A percentile compares a stretch with the other conserved stretches of the same genome.
Evolutionary conservation across 2,113 vertebrate species (phyloP).

Genomic region (Tetrao urogallus): DNA sequence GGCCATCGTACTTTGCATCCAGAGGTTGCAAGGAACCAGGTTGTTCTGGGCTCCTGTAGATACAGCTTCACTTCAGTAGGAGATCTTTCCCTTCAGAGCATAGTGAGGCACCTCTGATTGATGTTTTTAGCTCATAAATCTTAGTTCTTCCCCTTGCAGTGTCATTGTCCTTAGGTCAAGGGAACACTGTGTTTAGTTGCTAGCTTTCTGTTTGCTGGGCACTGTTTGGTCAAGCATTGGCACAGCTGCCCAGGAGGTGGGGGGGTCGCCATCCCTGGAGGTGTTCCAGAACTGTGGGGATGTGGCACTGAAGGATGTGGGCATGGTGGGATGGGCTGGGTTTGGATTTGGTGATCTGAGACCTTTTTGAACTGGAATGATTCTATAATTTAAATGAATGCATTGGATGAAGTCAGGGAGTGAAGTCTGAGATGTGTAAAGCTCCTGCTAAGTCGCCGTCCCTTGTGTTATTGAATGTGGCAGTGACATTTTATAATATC

Average conservation of each 20-base stretch:
- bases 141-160: not conserved
- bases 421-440: fast-evolving
- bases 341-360: no score
- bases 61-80: not conserved
- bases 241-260: not conserved
- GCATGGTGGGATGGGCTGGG: no score
- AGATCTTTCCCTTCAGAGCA: not conserved
- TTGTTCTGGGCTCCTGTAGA: not conserved
- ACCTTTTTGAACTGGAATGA: no score
- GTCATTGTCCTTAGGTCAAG: not conserved
- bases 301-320: no score
- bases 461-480: fast-evolving
- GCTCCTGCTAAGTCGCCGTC: not conserved
- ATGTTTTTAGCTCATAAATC: not conserved
- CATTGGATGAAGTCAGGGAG: not conserved
- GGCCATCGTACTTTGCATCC: fast-evolving
- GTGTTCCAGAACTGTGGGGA: not conserved
- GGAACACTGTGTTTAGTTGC: fast-evolving
- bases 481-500: not conserved
- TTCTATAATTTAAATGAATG: no score
- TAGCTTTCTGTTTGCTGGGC: not conserved
- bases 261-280: not conserved
- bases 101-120: not conserved
- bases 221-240: not conserved
- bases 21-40: not conserved